Evolutionary conservation across 2,113 vertebrate species (phyloP).

Genomic region (Clinocottus analis): DNA sequence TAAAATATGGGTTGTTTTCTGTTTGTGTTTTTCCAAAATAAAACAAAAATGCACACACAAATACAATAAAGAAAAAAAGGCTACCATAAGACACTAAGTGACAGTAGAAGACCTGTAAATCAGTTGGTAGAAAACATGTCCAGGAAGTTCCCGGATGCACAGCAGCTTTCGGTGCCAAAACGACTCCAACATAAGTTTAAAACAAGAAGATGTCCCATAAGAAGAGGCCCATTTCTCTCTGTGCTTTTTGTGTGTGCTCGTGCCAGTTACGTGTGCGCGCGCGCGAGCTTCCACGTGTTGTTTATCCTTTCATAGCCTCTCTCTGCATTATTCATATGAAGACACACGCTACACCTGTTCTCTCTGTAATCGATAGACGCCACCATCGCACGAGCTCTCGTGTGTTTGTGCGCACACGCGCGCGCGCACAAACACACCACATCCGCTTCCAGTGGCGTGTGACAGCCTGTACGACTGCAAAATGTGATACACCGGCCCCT

Average conservation of each 20-base stretch:
- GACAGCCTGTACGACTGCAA: constrained; percentile 39
- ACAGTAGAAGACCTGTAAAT: background rate
- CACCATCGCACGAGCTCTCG: constrained; percentile 31
- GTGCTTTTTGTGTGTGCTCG: background rate
- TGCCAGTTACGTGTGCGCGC: background rate
- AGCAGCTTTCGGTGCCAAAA: background rate
- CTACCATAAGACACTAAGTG: background rate
- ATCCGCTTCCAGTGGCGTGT: constrained; percentile 23
- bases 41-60: background rate
- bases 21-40: background rate
- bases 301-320: constrained; percentile 51
- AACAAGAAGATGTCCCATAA: background rate
- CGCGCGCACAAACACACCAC: background rate
- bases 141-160: no score
- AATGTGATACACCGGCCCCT: constrained; percentile 35
- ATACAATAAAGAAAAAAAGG: background rate
- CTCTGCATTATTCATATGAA: constrained; percentile 71
- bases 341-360: constrained; percentile 78
- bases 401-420: background rate
- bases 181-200: constrained; percentile 13
- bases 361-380: constrained; percentile 74
- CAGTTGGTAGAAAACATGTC: background rate
- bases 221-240: background rate
- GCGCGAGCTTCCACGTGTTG: constrained; percentile 7
- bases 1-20: background rate